phyloP scores from a whole-genome alignment of 2,888 invertebrate genomes.

The Sinhomidia bicolor region DNA sequence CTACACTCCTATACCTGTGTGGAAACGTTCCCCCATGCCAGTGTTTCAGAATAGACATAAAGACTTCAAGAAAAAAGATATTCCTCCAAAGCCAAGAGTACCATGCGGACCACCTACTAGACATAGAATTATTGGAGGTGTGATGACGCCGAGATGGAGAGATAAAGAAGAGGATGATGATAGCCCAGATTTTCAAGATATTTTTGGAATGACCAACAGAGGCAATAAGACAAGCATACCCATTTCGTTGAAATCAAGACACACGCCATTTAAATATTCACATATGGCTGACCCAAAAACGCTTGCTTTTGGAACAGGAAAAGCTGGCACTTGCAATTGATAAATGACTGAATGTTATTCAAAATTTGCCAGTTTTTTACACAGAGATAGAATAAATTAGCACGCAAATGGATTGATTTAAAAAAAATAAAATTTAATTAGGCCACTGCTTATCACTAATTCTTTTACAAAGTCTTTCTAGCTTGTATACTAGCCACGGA shows the following conservation, averaged over 20 bases:
- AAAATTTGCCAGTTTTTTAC: neutral
- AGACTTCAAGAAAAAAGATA: slow-evolving; percentile 17
- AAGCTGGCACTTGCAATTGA: neutral
- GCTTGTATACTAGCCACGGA: slow-evolving; percentile 34
- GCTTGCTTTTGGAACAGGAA: neutral
- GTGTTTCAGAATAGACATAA: slow-evolving; percentile 64
- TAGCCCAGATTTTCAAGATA: slow-evolving; percentile 46
- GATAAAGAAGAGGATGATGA: slow-evolving; percentile 32
- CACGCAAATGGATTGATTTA: neutral
- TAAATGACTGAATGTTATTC: neutral
- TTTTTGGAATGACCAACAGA: slow-evolving; percentile 51
- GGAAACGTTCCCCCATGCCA: slow-evolving; percentile 5
- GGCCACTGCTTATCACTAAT: slow-evolving; percentile 52
- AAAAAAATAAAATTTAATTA: neutral
- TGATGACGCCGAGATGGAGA: slow-evolving; percentile 59
- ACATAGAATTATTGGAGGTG: slow-evolving; percentile 62
- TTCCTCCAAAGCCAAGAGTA: neutral
- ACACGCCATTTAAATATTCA: slow-evolving; percentile 68
- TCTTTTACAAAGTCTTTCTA: neutral
- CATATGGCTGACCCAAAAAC: slow-evolving; percentile 41
- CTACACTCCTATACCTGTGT: slow-evolving; percentile 26
- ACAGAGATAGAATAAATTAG: neutral
- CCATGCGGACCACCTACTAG: neutral
- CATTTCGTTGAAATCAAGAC: slow-evolving; percentile 65
- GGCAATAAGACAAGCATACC: slow-evolving; percentile 63